phyloP scores from a whole-genome alignment of 2,797 vertebrate genomes.

The Falco biarmicus region DNA sequence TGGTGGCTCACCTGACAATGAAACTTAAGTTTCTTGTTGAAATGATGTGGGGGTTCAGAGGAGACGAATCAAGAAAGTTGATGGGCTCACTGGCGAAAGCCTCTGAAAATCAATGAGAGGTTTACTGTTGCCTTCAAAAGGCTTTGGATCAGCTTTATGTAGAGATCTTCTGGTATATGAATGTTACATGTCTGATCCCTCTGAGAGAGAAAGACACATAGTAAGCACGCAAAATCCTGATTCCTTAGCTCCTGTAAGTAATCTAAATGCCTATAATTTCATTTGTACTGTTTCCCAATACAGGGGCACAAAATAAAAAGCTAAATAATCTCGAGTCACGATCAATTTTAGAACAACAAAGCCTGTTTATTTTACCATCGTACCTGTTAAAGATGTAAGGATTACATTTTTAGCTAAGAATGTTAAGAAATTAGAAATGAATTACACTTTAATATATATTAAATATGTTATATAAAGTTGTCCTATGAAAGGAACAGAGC shows the following conservation, averaged over 20 bases:
- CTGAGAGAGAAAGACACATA: background rate
- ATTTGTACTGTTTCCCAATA: background rate
- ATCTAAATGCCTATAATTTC: background rate
- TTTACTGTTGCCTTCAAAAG: constrained; percentile 17
- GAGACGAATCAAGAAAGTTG: background rate
- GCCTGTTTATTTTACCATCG: background rate
- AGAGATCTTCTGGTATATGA: background rate
- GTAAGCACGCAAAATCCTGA: background rate
- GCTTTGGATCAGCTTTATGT: constrained; percentile 5
- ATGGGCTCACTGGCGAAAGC: background rate
- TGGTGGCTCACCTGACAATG: background rate
- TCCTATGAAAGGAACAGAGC: constrained; percentile 53
- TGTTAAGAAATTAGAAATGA: background rate
- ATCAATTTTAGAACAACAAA: background rate
- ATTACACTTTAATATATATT: background rate
- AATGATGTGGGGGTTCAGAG: background rate
- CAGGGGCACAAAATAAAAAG: background rate
- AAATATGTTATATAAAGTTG: constrained; percentile 14
- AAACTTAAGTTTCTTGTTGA: background rate
- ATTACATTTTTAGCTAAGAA: background rate
- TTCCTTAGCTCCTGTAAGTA: background rate
- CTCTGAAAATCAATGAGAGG: constrained; percentile 29
- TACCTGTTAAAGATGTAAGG: background rate
- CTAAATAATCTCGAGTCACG: background rate
- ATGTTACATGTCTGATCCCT: background rate